Base-by-base conservation (phyloP, 2,113 vertebrate species). In the Alosa alosa region DNA sequence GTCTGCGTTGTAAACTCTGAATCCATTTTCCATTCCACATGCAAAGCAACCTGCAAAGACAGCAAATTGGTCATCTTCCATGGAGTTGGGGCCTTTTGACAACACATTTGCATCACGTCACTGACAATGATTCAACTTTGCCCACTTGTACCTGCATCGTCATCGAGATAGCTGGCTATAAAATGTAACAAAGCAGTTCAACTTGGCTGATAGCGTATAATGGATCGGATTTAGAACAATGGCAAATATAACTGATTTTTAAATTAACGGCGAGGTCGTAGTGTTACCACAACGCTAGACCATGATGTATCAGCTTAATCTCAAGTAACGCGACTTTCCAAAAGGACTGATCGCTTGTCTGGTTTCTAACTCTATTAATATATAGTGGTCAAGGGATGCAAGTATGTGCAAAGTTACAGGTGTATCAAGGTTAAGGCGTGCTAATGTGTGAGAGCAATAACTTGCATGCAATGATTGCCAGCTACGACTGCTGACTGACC, bases 21-120 rank as follows among this genome's bases (percentile, higher is more conserved):
- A 99, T 91, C 98, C 98, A 91, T 98, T 99, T 92, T 99, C 98
- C 98, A 99, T 99, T 46, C 98, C 98, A 94, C 98, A 99, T 3
- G 98, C 98, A 93, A 99, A 99, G 93, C 98, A 99, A 64, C 98
- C 98, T 99, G 90, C 11, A 89, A 89, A 89, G 82, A 78, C 13
- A 82, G n/a, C 15, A 85, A 6, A 57, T 17, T 84, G 31, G 50
- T 17, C 7, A 17, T 60, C 41, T 60, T 15, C 36, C 39, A 64
- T 22, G 5, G 57, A 64, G 22, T 64, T n/a, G 57, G 22, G n/a
- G 52, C 15, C 22, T 64, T 25, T 64, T n/a, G 57, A 9, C 6
- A 64, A 64, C 20, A 64, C 22, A 22, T 64, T 64, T 64, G 20
- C 57, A 64, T 64, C 57, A n/a, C 20, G 7, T 1, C n/a, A 60